These are phyloP conservation scores for Hyperopisus bebe DNA, from an alignment of 2,113 vertebrate species.

Conservation along the genomic window DNA sequence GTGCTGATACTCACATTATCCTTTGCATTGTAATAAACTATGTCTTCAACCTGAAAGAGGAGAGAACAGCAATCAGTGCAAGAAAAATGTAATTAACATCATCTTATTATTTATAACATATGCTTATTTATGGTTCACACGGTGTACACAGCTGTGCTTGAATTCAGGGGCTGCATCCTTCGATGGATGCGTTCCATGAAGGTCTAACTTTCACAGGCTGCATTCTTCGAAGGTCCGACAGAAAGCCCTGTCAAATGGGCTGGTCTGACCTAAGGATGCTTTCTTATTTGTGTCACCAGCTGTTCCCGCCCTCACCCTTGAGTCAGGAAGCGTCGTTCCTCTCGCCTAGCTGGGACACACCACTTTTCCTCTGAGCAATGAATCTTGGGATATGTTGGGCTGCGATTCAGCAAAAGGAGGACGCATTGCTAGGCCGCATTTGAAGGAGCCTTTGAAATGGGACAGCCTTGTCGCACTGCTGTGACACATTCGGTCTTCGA, in stretches of 20 bases:
- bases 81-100: background rate
- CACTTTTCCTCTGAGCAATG: background rate
- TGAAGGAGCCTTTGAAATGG: background rate
- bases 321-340: background rate
- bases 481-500: background rate
- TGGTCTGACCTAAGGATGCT: background rate
- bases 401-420: background rate
- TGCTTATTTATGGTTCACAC: background rate
- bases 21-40: constrained; percentile 94
- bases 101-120: too few relatives aligned
- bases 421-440: background rate
- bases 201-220: background rate
- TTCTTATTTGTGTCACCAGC: background rate
- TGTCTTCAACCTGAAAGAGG: constrained; percentile 74
- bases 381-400: background rate
- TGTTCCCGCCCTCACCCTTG: background rate
- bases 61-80: constrained; percentile 28
- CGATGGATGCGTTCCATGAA: background rate
- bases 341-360: background rate
- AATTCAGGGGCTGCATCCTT: background rate
- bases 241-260: background rate
- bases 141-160: background rate
- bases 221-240: background rate
- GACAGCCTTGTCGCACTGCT: background rate
- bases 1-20: constrained; percentile 73